Conservation (phyloP, 2,888 invertebrate genomes). For the Carpatolechia fugitivella region DNA sequence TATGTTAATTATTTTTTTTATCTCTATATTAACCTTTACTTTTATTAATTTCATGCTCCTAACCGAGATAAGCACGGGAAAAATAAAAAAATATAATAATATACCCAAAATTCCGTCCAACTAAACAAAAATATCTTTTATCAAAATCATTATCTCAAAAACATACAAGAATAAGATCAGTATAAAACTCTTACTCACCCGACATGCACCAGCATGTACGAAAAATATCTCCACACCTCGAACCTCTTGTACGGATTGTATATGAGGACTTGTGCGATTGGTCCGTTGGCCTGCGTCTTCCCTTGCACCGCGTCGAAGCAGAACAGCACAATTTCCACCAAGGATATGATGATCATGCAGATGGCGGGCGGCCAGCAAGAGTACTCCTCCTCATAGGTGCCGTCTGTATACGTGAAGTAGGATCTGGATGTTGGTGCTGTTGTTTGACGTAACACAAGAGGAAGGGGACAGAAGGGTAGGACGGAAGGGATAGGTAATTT, state of each 20-base stretch:
- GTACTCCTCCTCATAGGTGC: constrained; percentile 94
- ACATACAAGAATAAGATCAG: background rate
- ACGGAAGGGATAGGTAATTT: constrained; percentile 5
- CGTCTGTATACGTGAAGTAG: constrained; percentile 80
- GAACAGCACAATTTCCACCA: constrained; percentile 90
- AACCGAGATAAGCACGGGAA: too few species aligned
- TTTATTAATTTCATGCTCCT: too few species aligned
- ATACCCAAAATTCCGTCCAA: too few species aligned
- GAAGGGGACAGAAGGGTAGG: constrained; percentile 14
- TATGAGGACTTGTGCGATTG: constrained; percentile 89
- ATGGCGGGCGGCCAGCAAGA: constrained; percentile 95
- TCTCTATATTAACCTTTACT: too few species aligned
- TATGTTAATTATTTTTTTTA: too few species aligned
- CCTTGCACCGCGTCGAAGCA: constrained; percentile 74
- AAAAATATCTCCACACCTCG: constrained; percentile 95
- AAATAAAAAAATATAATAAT: too few species aligned
- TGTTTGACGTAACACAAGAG: constrained; percentile 46
- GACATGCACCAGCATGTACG: constrained; percentile 98
- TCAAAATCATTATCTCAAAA: too few species aligned
- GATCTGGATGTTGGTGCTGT: constrained; percentile 51
- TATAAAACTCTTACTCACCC: constrained; percentile 80
- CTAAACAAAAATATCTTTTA: too few species aligned
- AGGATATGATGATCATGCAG: constrained; percentile 93
- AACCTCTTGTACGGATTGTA: constrained; percentile 92
- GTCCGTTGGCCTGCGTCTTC: constrained; percentile 81